Conservation (phyloP, 2,797 vertebrate species). For the Acrossocheilus fasciatus region DNA sequence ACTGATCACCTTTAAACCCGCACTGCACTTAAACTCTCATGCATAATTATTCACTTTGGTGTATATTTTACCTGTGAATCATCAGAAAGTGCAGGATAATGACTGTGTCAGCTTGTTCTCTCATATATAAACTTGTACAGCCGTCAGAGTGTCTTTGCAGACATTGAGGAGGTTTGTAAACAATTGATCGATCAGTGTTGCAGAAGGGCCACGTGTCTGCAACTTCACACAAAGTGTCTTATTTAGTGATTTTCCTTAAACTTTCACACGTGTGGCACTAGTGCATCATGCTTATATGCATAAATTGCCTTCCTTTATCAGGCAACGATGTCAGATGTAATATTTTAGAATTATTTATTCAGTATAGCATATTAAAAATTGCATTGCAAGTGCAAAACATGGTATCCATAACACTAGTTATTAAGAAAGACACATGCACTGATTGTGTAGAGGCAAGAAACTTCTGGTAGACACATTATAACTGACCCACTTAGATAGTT, state of each 20-base stretch:
- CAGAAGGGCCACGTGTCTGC: constrained; percentile 54
- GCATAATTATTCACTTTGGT: neutral
- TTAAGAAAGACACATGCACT: neutral
- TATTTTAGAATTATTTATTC: neutral
- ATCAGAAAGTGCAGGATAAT: neutral
- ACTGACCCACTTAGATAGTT: neutral
- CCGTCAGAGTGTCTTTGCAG: neutral
- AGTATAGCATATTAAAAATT: neutral
- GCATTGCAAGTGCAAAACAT: neutral
- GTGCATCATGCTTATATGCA: neutral
- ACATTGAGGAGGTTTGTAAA: constrained; percentile 42
- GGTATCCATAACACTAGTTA: neutral
- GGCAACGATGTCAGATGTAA: neutral
- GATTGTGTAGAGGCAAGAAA: neutral
- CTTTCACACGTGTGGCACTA: neutral
- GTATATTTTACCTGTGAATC: neutral
- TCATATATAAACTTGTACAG: neutral
- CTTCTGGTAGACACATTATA: neutral
- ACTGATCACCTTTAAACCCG: neutral
- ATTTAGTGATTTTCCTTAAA: neutral
- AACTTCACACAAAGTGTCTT: constrained; percentile 37
- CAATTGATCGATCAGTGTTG: constrained; percentile 46
- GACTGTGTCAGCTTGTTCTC: neutral
- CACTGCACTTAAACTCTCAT: neutral
- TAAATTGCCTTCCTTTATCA: neutral